A percentile compares a stretch with the other conserved stretches of the same genome.
Evolutionary conservation across 2,797 vertebrate species (phyloP).

Genomic region (Leptatherina wallacei): DNA sequence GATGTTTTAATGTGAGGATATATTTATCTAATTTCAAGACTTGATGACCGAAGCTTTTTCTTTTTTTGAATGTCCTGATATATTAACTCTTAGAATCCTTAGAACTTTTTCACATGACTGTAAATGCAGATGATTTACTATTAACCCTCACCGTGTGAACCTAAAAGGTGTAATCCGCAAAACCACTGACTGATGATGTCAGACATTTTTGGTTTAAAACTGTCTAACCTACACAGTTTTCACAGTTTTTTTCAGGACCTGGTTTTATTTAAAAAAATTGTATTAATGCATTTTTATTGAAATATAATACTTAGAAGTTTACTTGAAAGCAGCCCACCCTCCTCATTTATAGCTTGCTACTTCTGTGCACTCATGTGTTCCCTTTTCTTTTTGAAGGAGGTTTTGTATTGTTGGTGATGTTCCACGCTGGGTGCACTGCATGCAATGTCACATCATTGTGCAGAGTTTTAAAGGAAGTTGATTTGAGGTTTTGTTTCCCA

Average conservation of each 20-base stretch:
- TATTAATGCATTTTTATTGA: not conserved
- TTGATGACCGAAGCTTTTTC: too few relatives aligned
- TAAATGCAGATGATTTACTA: not conserved
- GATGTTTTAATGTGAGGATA: too few relatives aligned
- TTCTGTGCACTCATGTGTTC: not conserved
- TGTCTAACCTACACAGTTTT: slow-evolving; percentile 13
- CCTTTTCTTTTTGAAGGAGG: slow-evolving; percentile 5
- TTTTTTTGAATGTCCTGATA: not conserved
- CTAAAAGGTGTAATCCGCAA: slow-evolving; percentile 10
- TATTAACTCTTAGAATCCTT: not conserved
- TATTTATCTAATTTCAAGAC: too few relatives aligned
- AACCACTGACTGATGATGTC: slow-evolving; percentile 21
- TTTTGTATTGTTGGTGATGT: slow-evolving; percentile 19
- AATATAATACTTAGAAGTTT: not conserved
- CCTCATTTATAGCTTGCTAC: not conserved
- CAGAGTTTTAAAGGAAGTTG: slow-evolving; percentile 57
- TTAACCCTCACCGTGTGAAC: slow-evolving; percentile 5
- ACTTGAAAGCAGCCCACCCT: not conserved
- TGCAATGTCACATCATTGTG: slow-evolving; percentile 41
- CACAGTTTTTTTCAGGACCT: not conserved
- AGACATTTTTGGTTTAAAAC: slow-evolving; percentile 23
- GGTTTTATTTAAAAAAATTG: not conserved
- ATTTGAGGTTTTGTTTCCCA: slow-evolving; percentile 64
- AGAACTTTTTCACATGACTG: not conserved
- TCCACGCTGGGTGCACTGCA: slow-evolving; percentile 4